These are phyloP conservation scores for Euphonia xanthogaster DNA, from an alignment of 2,797 vertebrate species.

Conservation along the genomic window DNA sequence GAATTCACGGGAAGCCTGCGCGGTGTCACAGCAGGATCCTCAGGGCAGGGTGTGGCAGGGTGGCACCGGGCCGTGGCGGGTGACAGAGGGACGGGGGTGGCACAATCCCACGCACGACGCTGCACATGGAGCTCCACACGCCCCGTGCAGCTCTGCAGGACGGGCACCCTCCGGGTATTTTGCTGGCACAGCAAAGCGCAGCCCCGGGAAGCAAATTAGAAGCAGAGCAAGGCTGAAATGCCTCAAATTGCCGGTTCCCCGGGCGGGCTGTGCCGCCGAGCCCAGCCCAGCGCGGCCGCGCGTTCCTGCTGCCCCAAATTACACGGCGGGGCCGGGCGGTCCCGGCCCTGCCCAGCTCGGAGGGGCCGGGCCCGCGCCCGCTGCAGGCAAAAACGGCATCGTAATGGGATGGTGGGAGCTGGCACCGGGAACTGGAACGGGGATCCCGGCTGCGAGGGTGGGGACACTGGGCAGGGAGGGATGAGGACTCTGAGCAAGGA, in stretches of 20 bases:
- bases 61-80: too few relatives aligned
- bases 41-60: background rate
- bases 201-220: slow-evolving; percentile 79
- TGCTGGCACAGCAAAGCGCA: slow-evolving; percentile 65
- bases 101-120: background rate
- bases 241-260: slow-evolving; percentile 68
- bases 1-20: background rate
- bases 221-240: slow-evolving; percentile 64
- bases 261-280: background rate
- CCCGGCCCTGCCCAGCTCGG: background rate
- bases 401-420: background rate
- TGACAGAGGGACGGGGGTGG: background rate
- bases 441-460: background rate
- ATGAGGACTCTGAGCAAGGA: background rate
- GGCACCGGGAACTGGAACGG: background rate
- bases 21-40: background rate
- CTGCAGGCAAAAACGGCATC: slow-evolving; percentile 26
- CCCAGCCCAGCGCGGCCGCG: background rate
- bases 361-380: background rate
- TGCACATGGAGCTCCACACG: background rate
- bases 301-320: slow-evolving; percentile 46
- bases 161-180: background rate
- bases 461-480: background rate
- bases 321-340: background rate
- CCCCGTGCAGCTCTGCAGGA: background rate